Percentiles rank a stretch among this genome's conserved stretches.
Evolutionary conservation across 2,888 invertebrate genomes (phyloP).

Genomic region (Drosophila anomalipes): DNA sequence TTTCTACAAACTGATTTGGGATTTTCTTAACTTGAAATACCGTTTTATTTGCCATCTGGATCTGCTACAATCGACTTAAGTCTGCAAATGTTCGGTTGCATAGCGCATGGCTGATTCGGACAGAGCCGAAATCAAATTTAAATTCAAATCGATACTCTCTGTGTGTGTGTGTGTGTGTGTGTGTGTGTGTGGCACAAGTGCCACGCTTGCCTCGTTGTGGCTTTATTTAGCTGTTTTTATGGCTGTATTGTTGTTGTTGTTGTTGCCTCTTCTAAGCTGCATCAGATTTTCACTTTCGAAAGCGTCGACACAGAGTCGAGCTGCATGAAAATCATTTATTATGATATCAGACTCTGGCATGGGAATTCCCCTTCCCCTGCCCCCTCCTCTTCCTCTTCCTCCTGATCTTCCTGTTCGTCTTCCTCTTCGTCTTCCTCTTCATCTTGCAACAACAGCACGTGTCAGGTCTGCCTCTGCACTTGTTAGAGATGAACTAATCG

Average conservation of each 20-base stretch:
- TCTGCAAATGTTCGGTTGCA: not conserved
- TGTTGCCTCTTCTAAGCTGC: slow-evolving; percentile 18
- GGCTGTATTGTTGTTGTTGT: not conserved
- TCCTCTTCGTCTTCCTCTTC: too few species aligned
- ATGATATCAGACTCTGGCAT: slow-evolving; percentile 31
- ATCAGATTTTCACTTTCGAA: slow-evolving; percentile 46
- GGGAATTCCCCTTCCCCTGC: not conserved
- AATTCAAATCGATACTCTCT: not conserved
- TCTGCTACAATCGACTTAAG: not conserved
- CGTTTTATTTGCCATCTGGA: not conserved
- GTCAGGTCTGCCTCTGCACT: not conserved
- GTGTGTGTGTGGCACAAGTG: slow-evolving; percentile 8
- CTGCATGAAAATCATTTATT: slow-evolving; percentile 26
- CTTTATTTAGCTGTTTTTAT: not conserved
- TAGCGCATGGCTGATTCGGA: slow-evolving; percentile 20
- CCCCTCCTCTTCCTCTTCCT: not conserved
- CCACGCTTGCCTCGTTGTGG: not conserved
- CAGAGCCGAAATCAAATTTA: slow-evolving; percentile 3
- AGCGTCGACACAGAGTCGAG: slow-evolving; percentile 23
- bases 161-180: not conserved
- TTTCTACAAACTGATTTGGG: not conserved
- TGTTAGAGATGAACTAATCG: not conserved
- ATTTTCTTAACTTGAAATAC: too few species aligned
- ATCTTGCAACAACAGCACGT: not conserved
- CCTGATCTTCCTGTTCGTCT: not conserved